Evolutionary conservation across 2,888 invertebrate species (phyloP), one percentile per base, ranked within the genome.

Genomic region (Eustalomyia histrio): DNA sequence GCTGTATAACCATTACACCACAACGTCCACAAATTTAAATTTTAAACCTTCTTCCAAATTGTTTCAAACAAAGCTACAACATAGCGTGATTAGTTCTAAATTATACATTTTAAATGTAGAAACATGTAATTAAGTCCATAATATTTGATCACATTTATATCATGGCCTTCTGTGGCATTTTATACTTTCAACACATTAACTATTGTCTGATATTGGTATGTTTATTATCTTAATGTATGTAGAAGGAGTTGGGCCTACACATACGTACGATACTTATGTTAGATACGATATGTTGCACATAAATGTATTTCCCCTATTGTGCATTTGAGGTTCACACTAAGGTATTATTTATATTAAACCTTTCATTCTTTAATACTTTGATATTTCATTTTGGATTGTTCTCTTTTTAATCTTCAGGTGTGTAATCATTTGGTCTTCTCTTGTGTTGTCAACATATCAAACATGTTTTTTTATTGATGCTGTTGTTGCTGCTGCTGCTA

Each of bases 401-500:
- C 86, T 86, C 79, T 87, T 83, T 86, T 87, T 90, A 89, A 89
- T 89, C 88, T 87, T 87, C 86, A 86, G 85, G 85, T 87, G 86
- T 85, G 85, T 86, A 85, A 86, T 87, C 86, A 86, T 87, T 85
- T 86, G 86, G 86, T 86, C 87, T 87, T 89, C 89, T 88, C 88
- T 87, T 87, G 83, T 85, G 87, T 90, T 90, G 90, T 89, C 90
- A 90, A 90, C 90, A 88, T 88, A 88, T 86, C 87, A 86, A 87
- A 87, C 86, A 87, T 55, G 24, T 71, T 75, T 75, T 87, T 86
- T 84, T 86, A 84, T 84, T 52, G 57, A 21, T 63, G 47, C 12
- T 52, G 39, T 43, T 43, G n/a, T n/a, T n/a, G n/a, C n/a, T n/a
- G n/a, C n/a, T 52, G 57, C 21, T 63, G 47, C 12, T 52, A 33